Base-by-base conservation (phyloP, 1,140 invertebrate species). In the Solen grandis region DNA sequence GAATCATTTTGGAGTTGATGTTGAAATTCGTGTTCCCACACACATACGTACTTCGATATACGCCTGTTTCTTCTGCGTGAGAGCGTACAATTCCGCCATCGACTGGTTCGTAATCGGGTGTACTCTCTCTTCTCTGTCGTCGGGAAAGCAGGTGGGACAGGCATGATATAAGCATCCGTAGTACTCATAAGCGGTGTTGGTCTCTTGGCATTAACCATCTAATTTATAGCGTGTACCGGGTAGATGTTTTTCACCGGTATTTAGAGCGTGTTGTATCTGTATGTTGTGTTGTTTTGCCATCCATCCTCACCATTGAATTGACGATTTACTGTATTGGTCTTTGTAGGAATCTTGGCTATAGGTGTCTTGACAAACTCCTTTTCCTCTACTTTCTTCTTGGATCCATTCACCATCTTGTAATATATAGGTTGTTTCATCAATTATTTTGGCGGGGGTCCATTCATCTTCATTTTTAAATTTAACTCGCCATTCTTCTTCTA, bases 21-120 rank as follows among this genome's bases (percentile, higher is more conserved):
- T n/a, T n/a, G n/a, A n/a, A n/a, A n/a, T 59, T 73, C 5, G n/a
- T 73, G 70, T 22, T 73, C 55, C 70, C 54, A 73, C 19, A 73
- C 60, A 52, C 72, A 62, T 25, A 62, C 59, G 38, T 74, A 74
- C 16, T 60, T 74, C 55, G n/a, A n/a, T n/a, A n/a, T n/a, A n/a
- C n/a, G n/a, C n/a, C n/a, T n/a, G n/a, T n/a, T n/a, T n/a, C n/a
- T n/a, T n/a, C n/a, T n/a, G n/a, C n/a, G n/a, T n/a, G n/a, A n/a
- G n/a, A n/a, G n/a, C n/a, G n/a, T n/a, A n/a, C n/a, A n/a, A n/a
- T n/a, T n/a, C n/a, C n/a, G n/a, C n/a, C n/a, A n/a, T n/a, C n/a
- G n/a, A n/a, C n/a, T n/a, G n/a, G n/a, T n/a, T n/a, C n/a, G n/a
- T n/a, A n/a, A n/a, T n/a, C n/a, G n/a, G n/a, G n/a, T n/a, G n/a